Conservation (phyloP, 2,113 vertebrate species). For the Indri indri region DNA sequence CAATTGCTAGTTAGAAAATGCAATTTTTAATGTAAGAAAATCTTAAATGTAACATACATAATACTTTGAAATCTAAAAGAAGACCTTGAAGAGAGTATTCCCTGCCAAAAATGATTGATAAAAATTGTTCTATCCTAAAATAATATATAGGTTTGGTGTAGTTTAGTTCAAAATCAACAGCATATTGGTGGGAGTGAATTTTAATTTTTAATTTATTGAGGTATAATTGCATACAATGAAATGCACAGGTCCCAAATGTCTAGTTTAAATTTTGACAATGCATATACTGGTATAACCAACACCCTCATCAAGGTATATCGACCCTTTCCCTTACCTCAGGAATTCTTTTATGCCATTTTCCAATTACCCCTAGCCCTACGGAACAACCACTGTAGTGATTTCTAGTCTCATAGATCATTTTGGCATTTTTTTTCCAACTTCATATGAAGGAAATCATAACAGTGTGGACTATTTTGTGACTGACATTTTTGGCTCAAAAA, state of each 20-base stretch:
- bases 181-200: neutral
- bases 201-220: neutral
- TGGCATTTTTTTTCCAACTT: neutral
- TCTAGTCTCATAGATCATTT: neutral
- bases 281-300: neutral
- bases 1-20: constrained; percentile 38
- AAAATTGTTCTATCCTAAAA: neutral
- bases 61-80: neutral
- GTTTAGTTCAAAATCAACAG: neutral
- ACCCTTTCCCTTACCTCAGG: neutral
- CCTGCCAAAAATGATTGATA: neutral
- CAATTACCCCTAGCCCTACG: neutral
- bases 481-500: neutral
- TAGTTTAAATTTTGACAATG: neutral
- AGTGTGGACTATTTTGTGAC: neutral
- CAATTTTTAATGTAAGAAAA: constrained; percentile 22
- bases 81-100: neutral
- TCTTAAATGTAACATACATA: neutral
- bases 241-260: neutral
- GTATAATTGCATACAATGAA: neutral
- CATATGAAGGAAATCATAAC: neutral
- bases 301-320: neutral
- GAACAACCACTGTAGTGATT: neutral
- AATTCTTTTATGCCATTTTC: neutral
- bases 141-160: neutral